These are phyloP conservation scores for Conus canariensis DNA, from an alignment of 2,888 invertebrate species.

Conservation along the genomic window DNA sequence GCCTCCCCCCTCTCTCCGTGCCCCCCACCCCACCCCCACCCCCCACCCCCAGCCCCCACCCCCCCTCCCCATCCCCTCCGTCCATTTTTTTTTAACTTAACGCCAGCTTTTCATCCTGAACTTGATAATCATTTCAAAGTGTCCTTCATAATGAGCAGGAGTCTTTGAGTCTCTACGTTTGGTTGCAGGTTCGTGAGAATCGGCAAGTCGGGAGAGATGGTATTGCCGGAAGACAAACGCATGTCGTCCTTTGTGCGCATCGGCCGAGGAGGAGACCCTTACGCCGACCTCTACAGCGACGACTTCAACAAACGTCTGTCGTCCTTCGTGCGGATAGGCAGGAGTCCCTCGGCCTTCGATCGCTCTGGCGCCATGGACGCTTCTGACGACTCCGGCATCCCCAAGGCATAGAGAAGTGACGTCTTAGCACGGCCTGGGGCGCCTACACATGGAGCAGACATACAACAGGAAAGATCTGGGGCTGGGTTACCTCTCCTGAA, in stretches of 20 bases:
- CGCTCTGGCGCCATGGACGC: conserved; percentile 5
- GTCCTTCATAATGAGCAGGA: too few relatives aligned
- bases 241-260: conserved; percentile 54
- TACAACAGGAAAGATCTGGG: too few relatives aligned
- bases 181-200: conserved; percentile 52
- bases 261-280: conserved; percentile 43
- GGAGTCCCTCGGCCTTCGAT: conserved; percentile 57
- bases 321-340: conserved; percentile 59
- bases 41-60: neutral
- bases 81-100: too few relatives aligned
- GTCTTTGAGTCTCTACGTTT: neutral
- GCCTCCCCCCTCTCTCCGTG: neutral
- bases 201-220: conserved; percentile 38
- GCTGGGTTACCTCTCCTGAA: too few relatives aligned
- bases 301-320: conserved; percentile 39
- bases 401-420: neutral
- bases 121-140: too few relatives aligned
- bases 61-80: too few relatives aligned
- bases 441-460: too few relatives aligned
- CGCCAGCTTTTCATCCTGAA: too few relatives aligned
- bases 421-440: too few relatives aligned
- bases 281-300: conserved; percentile 29
- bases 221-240: conserved; percentile 10
- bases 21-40: neutral
- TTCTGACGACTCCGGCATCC: neutral